A percentile compares a stretch with the other conserved stretches of the same genome.
Conservation (phyloP, 2,888 invertebrate genomes). For the Drosophila fungiperda region DNA sequence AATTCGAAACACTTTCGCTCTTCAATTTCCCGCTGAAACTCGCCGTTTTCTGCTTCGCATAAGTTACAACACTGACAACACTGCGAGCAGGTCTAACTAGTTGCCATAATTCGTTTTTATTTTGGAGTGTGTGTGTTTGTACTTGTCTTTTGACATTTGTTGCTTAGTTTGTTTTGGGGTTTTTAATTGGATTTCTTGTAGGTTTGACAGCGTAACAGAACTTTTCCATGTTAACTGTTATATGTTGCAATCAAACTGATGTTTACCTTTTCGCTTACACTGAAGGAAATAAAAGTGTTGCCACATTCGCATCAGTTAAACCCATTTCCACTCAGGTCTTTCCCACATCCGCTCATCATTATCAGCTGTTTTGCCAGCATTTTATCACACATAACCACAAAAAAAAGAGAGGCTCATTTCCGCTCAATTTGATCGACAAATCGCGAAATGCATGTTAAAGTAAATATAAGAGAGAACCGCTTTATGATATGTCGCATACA, state of each 20-base stretch:
- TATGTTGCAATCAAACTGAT: constrained; percentile 19
- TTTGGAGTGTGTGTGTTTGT: constrained; percentile 2
- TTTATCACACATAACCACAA: constrained; percentile 35
- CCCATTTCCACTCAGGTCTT: constrained; percentile 19
- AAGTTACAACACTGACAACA: constrained; percentile 1
- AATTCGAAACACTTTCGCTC: background rate
- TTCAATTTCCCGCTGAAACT: background rate
- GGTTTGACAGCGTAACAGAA: constrained; percentile 39
- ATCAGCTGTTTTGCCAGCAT: constrained; percentile 12
- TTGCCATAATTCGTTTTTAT: constrained; percentile 54
- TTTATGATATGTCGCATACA: constrained; percentile 34
- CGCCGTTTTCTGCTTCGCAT: background rate
- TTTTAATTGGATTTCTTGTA: constrained; percentile 40
- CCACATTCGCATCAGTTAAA: constrained; percentile 6
- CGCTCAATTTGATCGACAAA: constrained; percentile 23
- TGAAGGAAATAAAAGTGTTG: background rate
- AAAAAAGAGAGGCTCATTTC: constrained; percentile 30
- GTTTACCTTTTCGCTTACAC: constrained; percentile 14
- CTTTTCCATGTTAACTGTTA: constrained; percentile 28
- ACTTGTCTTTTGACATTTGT: constrained; percentile 32
- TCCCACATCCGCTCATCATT: constrained; percentile 32
- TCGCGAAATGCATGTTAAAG: constrained; percentile 43
- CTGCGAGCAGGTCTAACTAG: constrained; percentile 50
- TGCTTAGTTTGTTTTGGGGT: constrained; percentile 21
- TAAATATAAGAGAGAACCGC: constrained; percentile 23